Percentiles rank a stretch among this genome's conserved stretches.
Evolutionary conservation across 2,888 invertebrate genomes (phyloP).

Genomic region (Eupithecia dodoneata): DNA sequence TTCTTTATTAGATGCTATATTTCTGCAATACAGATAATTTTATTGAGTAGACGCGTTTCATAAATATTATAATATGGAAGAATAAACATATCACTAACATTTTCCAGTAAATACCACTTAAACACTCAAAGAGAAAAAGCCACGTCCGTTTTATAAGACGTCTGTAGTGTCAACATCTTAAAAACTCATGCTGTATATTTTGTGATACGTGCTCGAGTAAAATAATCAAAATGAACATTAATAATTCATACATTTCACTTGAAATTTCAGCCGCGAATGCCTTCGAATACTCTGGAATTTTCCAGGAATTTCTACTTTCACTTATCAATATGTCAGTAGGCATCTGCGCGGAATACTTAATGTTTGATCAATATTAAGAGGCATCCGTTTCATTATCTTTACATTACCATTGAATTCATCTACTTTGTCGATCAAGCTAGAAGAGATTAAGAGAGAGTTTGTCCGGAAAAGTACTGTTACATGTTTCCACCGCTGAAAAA

Average conservation of each 20-base stretch:
- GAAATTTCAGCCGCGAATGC: constrained; percentile 6
- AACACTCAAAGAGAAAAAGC: neutral
- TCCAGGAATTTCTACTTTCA: constrained; percentile 22
- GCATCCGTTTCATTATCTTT: constrained; percentile 17
- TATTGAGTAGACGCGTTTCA: neutral
- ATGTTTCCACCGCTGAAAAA: neutral
- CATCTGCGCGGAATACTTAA: constrained; percentile 25
- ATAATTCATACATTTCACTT: constrained; percentile 14
- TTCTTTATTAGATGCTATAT: neutral
- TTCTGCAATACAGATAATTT: neutral
- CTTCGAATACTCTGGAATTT: constrained; percentile 16
- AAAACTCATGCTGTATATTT: neutral
- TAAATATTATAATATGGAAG: neutral
- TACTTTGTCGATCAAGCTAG: neutral
- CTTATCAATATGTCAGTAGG: constrained; percentile 33
- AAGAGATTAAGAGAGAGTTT: neutral
- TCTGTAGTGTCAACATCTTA: neutral
- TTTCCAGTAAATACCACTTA: neutral
- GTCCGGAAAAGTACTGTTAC: neutral
- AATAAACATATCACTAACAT: neutral
- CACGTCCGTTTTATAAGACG: neutral
- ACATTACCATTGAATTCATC: neutral
- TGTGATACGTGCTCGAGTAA: neutral
- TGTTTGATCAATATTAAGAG: constrained; percentile 23
- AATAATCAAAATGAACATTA: constrained; percentile 12